A percentile compares a stretch with the other conserved stretches of the same genome.
These are phyloP conservation scores for Andrena haemorrhoa DNA, from an alignment of 2,888 invertebrate genomes.

Conservation along the genomic window DNA sequence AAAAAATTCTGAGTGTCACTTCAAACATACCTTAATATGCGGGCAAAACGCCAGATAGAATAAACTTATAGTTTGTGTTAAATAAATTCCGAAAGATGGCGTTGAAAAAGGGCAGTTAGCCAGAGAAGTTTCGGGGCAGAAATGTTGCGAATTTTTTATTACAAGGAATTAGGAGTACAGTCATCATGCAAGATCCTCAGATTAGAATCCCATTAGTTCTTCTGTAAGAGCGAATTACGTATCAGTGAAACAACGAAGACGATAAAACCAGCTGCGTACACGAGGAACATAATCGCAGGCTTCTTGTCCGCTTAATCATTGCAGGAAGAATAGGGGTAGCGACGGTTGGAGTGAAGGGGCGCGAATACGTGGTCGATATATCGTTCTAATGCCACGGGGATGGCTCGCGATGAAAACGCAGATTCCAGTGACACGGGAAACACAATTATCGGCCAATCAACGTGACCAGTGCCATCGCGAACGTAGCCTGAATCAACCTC, in stretches of 20 bases:
- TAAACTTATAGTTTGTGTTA: too few relatives aligned
- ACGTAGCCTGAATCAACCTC: conserved; percentile 46
- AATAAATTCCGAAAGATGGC: too few relatives aligned
- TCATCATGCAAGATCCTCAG: too few relatives aligned
- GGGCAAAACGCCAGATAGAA: too few relatives aligned
- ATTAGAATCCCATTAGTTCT: too few relatives aligned
- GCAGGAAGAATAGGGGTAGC: neutral
- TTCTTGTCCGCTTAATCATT: neutral
- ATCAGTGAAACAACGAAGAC: neutral
- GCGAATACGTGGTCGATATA: conserved; percentile 30
- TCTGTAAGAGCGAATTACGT: too few relatives aligned
- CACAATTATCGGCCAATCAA: conserved; percentile 75
- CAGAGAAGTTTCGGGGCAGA: too few relatives aligned
- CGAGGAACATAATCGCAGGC: neutral
- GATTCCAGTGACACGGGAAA: conserved; percentile 66
- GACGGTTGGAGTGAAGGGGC: neutral
- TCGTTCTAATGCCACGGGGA: conserved; percentile 32
- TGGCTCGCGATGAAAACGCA: conserved; percentile 50
- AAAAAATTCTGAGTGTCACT: too few relatives aligned
- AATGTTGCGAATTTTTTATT: too few relatives aligned
- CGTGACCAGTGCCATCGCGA: conserved; percentile 52
- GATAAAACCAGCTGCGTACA: neutral
- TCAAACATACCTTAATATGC: too few relatives aligned
- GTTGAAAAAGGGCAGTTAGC: too few relatives aligned
- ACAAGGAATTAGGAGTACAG: too few relatives aligned